Conservation (phyloP, 1,140 invertebrate genomes). For the Macrobrachium rosenbergii region DNA sequence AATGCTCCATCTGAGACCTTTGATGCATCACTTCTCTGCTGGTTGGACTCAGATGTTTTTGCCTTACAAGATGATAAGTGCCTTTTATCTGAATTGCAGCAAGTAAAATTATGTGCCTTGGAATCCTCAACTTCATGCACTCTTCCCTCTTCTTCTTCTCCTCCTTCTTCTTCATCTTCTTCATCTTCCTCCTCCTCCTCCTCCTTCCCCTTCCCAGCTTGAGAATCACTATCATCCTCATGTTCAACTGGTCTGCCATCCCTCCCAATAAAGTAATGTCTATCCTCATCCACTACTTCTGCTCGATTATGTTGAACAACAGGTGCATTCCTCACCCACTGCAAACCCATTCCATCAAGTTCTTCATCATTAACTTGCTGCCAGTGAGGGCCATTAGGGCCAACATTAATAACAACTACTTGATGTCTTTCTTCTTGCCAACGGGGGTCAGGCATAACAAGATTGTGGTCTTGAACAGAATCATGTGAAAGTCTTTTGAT, state of each 20-base stretch:
- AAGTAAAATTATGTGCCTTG: not conserved
- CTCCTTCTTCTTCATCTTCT: conserved; percentile 15
- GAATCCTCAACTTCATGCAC: conserved; percentile 23
- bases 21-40: no score
- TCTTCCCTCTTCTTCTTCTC: conserved; percentile 3
- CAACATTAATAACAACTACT: conserved; percentile 65
- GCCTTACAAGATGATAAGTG: not conserved
- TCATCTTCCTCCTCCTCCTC: conserved; percentile 8
- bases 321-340: conserved; percentile 63
- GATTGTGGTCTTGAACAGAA: conserved; percentile 41
- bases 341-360: conserved; percentile 62
- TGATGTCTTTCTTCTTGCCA: conserved; percentile 61
- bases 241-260: conserved; percentile 58
- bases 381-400: conserved; percentile 64
- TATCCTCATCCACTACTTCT: conserved; percentile 54
- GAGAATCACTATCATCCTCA: conserved; percentile 38
- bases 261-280: conserved; percentile 65
- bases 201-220: not conserved
- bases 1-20: not conserved
- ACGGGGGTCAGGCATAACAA: conserved; percentile 62
- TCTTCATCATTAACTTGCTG: conserved; percentile 64
- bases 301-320: conserved; percentile 40
- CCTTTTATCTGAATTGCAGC: not conserved
- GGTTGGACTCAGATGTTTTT: no score
- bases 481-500: conserved; percentile 52